A percentile compares a stretch with the other conserved stretches of the same genome.
These are phyloP conservation scores for Sebastes hubbsi DNA, from an alignment of 2,797 vertebrate species.

Conservation along the genomic window DNA sequence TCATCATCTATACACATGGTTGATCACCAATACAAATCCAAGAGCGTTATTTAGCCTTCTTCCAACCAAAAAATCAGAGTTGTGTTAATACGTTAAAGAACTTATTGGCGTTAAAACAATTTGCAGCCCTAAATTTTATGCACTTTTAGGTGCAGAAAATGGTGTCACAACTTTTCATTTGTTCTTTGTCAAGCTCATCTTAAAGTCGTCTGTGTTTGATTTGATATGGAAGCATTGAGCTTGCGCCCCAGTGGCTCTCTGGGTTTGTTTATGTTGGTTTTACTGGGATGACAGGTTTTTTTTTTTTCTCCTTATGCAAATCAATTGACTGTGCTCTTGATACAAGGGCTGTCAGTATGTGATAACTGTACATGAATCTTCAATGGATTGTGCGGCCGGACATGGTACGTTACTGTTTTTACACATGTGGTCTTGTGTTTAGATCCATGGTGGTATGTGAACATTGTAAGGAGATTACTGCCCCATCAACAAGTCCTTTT, in stretches of 20 bases:
- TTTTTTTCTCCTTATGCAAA: background rate
- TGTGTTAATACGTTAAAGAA: no score
- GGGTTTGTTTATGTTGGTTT: conserved; percentile 15
- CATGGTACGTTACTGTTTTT: conserved; percentile 27
- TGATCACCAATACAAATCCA: rapidly evolving
- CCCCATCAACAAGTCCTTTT: conserved; percentile 39
- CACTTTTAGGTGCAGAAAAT: background rate
- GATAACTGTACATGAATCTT: conserved; percentile 41
- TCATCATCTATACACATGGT: no score
- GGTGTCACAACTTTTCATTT: conserved; percentile 9
- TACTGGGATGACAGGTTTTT: background rate
- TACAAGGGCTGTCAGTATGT: conserved; percentile 26
- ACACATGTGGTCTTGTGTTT: conserved; percentile 31
- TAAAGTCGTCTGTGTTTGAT: conserved; percentile 16
- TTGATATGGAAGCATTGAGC: background rate
- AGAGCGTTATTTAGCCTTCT: no score
- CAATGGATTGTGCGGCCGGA: conserved; percentile 28
- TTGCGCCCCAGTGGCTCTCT: background rate
- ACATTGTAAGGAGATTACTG: conserved; percentile 41
- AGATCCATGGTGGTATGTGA: conserved; percentile 21
- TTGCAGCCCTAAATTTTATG: background rate
- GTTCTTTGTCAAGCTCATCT: conserved; percentile 39
- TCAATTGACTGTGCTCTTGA: conserved; percentile 32
- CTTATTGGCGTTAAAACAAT: no score
- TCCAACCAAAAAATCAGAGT: no score